Base-by-base conservation (phyloP, 2,888 invertebrate genomes). In the Drosophila nr. perissopoda region DNA sequence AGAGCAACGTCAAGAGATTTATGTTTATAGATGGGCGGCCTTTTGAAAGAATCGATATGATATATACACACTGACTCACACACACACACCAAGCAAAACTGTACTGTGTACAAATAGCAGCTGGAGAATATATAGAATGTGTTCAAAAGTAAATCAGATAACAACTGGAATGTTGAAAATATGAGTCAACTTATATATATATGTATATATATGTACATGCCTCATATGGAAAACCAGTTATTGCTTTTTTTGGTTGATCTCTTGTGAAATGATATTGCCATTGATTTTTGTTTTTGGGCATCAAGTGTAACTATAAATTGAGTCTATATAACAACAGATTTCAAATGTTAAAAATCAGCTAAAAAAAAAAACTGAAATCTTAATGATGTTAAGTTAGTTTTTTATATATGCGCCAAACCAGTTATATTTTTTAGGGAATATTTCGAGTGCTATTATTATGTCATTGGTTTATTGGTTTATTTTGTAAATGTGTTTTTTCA, bases 31-130 rank as follows among this genome's bases (percentile, higher is more conserved):
- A 82, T 85, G 85, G 80, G 56, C 68, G 77, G 87, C 69, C 61
- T 84, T 79, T 79, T 66, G 40, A 78, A 79, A 72, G 83, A 84
- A 88, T 88, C 83, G 79, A 88, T 84, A 81, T 72, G 68, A 79
- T 82, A 73, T 76, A 71, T 75, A 69, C n/a, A 76, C 10, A 21
- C 33, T 60, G 27, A 56, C 38, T 46, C 51, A 56, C 21, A 21
- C 27, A 60, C 13, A 51, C 33, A 60, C 25, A 46, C 40, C 13
- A 48, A n/a, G 52, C 48, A 1, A 46, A 29, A 42, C 38, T 56
- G 52, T 16, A 54, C 53, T 16, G 21, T 42, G n/a, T 58, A 51
- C 49, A 58, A 62, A 49, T 59, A 68, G 68, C 61, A 33, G 58
- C 38, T 21, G 21, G 34, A 21, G 48, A 18, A 48, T 51, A 58